Evolutionary conservation across 92 coral and sea anemone genomes (phyloP), one percentile per base, ranked within the genome.

Genomic region (Porites cylindrica): DNA sequence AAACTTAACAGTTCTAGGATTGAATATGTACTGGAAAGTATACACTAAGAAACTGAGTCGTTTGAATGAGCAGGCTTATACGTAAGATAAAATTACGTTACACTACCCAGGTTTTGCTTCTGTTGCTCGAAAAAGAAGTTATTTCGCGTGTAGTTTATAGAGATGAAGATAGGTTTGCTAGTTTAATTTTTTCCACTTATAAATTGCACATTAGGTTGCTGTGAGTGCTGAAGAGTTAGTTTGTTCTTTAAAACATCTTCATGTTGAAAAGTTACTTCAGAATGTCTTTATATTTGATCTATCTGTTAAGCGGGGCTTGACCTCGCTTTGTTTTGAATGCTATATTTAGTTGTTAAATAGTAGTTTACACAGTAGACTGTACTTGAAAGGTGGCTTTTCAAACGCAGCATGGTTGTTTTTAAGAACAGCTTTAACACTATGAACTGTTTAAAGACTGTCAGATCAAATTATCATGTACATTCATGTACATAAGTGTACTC

Each of bases 271-370:
- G 72, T 67, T 23, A 67, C 29, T 23, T 8, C 38, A 21, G 29
- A 8, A 18, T 16, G 29, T 23, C 10, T 13, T 21, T 10, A 19
- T 24, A 21, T 24, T 16, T 14, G 1, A 67, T 67, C 47, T 12
- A 56, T 8, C 16, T 14, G 23, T 47, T 26, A 38, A 3, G 47
- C 24, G 29, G 10, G 12, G 38, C 51, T 23, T 67, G 50, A 23
- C 72, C 72, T 21, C 38, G 29, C 32, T 47, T 67, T 19, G 38
- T 21, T 24, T 23, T 8, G 17, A 18, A 47, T 6, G 83, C 13
- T 79, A 79, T 79, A 79, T 79, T 63, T 79, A 79, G 72, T 12
- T 4, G 18, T 20, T 19, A 24, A 47, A 43, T 32, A 38, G 6
- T 0, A 38, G 47, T 38, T 38, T 38, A 38, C 47, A 38, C 47